Evolutionary conservation across 2,113 vertebrate genomes (phyloP).

Genomic region (Caloenas nicobarica): DNA sequence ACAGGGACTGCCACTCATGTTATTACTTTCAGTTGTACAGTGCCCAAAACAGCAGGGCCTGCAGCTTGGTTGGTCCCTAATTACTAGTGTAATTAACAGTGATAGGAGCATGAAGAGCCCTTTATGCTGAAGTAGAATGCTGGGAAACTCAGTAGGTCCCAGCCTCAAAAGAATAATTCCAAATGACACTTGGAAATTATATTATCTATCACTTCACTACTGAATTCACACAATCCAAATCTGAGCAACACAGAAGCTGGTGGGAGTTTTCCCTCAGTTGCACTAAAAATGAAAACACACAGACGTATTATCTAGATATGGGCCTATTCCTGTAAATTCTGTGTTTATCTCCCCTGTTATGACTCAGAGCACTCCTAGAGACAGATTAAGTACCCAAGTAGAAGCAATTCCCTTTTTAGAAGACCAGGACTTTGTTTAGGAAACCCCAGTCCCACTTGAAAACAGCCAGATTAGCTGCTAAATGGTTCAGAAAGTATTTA

Average conservation of each 20-base stretch:
- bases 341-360: neutral
- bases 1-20: neutral
- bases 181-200: neutral
- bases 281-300: neutral
- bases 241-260: neutral
- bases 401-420: neutral
- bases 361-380: neutral
- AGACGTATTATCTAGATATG: neutral
- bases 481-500: neutral
- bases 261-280: neutral
- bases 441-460: neutral
- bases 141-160: neutral
- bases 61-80: neutral
- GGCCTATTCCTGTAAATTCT: neutral
- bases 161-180: neutral
- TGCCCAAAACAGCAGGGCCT: neutral
- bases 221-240: neutral
- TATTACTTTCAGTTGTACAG: neutral
- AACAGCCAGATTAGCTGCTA: neutral
- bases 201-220: neutral
- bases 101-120: neutral
- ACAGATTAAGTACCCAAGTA: neutral
- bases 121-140: neutral
- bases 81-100: constrained; percentile 24
- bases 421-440: neutral